Base-by-base conservation (phyloP, 2,113 vertebrate species). In the Poeciliopsis prolifica region DNA sequence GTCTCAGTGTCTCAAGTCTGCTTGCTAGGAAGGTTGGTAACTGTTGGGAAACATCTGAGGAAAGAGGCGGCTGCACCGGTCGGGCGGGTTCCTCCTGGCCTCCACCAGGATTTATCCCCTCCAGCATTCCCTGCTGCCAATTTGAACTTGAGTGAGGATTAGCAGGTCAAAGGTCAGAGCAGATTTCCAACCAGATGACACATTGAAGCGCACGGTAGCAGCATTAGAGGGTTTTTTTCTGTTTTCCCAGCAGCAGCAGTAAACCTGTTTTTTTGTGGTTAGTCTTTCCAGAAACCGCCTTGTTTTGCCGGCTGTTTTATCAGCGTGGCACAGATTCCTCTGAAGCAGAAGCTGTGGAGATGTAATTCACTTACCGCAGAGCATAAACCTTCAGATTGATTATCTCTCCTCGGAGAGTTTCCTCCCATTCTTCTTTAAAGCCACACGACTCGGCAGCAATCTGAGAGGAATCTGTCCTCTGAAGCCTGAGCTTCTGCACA, bases 141-240 rank as follows among this genome's bases (percentile, higher is more conserved):
- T 79, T 78, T 88, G 76, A 89, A 83, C 68, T 73, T 76, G 40
- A 75, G 62, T 13, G 2, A 48, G 69, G 44, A 61, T 73, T 67
- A 54, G 44, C 63, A 70, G 81, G 40, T 42, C 85, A 73, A 60
- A 42, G 58, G 54, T 74, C 14, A 61, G 19, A 65, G 61, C 51
- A 11, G 73, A 68, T 67, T 82, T 85, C 51, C 60, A 70, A 66
- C 40, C 3, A 1, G 69, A 65, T 61, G 80, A 58, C 79, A 54
- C 54, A 72, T 64, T 54, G 19, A 35, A 28, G 30, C 37, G 0
- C 15, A 26, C 72, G 29, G 42, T 73, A 51, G 78, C 74, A 74
- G 70, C 51, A 22, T 61, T 15, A 19, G 31, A 74, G 51, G 22
- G 61, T 30, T 68, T 35, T 69, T 31, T 69, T 22, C 64, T 14